Evolutionary conservation across 2,797 vertebrate species (phyloP).

Genomic region (Anomalospiza imberbis): DNA sequence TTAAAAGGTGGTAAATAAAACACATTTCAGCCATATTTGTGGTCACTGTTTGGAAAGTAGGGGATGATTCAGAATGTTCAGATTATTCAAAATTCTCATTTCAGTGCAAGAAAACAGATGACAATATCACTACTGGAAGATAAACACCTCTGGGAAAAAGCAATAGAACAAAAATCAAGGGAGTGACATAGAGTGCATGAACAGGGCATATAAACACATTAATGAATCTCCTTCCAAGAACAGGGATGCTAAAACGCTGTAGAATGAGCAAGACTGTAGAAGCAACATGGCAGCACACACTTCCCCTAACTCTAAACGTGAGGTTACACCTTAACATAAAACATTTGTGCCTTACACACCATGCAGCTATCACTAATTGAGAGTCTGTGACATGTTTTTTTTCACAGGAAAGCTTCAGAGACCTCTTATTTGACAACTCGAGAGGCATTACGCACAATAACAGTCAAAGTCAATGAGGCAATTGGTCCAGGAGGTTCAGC

Average conservation of each 20-base stretch:
- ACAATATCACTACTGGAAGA: not conserved
- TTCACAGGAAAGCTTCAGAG: not conserved
- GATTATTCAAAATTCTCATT: not conserved
- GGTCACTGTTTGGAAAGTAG: not conserved
- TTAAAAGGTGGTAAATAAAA: not conserved
- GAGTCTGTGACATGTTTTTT: not conserved
- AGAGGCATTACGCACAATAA: not conserved
- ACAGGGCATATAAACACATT: not conserved
- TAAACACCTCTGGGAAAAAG: not conserved
- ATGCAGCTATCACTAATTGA: not conserved
- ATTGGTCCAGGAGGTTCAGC: not conserved
- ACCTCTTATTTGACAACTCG: not conserved
- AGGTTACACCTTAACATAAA: not conserved
- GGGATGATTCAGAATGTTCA: not conserved
- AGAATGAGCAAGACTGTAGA: not conserved
- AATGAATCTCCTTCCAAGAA: not conserved
- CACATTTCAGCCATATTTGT: not conserved
- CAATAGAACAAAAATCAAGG: not conserved
- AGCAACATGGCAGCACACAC: not conserved
- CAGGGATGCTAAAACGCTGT: rapidly evolving
- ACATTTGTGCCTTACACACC: not conserved
- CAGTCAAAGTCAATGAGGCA: not conserved
- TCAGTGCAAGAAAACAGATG: not conserved
- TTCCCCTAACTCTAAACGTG: not conserved
- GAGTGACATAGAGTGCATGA: not conserved